Evolutionary conservation across 2,113 vertebrate genomes (phyloP).

Genomic region (Macaca nemestrina): DNA sequence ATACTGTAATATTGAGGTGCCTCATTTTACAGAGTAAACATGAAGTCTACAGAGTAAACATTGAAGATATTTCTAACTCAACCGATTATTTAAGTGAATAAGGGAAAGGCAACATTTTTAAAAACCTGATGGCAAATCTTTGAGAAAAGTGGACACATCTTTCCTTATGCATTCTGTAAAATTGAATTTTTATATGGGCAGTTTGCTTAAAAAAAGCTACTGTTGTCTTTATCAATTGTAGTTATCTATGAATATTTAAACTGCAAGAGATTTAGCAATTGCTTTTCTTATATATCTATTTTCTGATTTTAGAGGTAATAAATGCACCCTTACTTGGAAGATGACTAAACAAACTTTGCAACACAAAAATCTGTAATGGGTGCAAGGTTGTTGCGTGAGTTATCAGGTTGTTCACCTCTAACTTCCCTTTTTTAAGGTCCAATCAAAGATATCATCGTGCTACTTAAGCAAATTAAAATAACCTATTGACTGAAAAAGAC

Average conservation of each 20-base stretch:
- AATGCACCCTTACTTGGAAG: background rate
- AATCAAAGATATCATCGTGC: background rate
- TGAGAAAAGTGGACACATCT: background rate
- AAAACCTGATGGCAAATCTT: background rate
- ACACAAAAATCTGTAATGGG: background rate
- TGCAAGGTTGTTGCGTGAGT: background rate
- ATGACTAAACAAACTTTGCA: background rate
- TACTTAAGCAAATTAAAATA: slow-evolving; percentile 13
- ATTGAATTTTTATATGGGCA: background rate
- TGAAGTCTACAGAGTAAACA: slow-evolving; percentile 17
- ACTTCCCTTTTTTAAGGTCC: background rate
- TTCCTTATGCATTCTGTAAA: background rate
- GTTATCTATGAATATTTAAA: slow-evolving; percentile 15
- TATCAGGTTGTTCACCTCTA: background rate
- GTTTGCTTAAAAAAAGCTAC: background rate
- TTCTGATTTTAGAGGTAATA: background rate
- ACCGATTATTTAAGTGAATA: slow-evolving; percentile 1
- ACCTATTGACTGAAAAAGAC: background rate
- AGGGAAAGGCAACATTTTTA: background rate
- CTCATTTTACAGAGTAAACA: slow-evolving; percentile 54
- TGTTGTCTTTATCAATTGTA: slow-evolving; percentile 5
- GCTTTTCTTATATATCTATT: background rate
- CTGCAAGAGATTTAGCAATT: background rate
- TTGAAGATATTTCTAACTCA: slow-evolving; percentile 45
- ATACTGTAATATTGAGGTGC: background rate